Base-by-base conservation (phyloP, 1,140 invertebrate genomes). In the Tribolium madens region DNA sequence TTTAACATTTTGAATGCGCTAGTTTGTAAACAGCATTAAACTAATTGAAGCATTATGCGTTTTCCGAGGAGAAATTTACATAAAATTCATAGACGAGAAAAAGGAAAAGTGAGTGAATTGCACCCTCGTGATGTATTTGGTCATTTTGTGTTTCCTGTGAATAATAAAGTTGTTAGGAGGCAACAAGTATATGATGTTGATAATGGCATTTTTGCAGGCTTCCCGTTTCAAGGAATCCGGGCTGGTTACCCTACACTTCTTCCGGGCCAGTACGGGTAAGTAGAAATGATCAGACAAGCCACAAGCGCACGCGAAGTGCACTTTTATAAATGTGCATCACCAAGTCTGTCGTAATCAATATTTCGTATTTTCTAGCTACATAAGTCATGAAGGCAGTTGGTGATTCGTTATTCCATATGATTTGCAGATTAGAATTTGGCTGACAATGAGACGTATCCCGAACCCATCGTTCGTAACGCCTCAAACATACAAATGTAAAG, bases 251-350 rank as follows among this genome's bases (percentile, higher is more conserved):
- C 89, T 53, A 88, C 92, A 33, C 89, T 93, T 36, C 85, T 93
- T 80, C 92, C 90, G 14, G 88, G 91, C 73, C 92, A 92, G 83
- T 93, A 93, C 84, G 92, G 92, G 92, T 93, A 86, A 93, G 92
- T 92, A 82, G 14, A 72, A 74, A 18, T 15, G 15, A 77, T 13
- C 15, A 60, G 46, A 77, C 71, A 26, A 69, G 47, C 53, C 26
- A 77, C 18, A 36, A 52, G 69, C 70, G 47, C 76, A 73, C 46
- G 68, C 71, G 36, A 71, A 68, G 42, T 75, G 73, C 60, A 50
- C 70, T 68, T 76, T 60, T 73, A 76, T 76, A 36, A 75, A 50
- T 74, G 70, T 78, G 74, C 75, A 80, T 82, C 81, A 79, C 79
- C 78, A 80, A 79, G 57, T 81, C 64, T 78, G 78, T 82, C 80